Conservation (phyloP, 2,797 vertebrate species). For the Delichon dasypus region DNA sequence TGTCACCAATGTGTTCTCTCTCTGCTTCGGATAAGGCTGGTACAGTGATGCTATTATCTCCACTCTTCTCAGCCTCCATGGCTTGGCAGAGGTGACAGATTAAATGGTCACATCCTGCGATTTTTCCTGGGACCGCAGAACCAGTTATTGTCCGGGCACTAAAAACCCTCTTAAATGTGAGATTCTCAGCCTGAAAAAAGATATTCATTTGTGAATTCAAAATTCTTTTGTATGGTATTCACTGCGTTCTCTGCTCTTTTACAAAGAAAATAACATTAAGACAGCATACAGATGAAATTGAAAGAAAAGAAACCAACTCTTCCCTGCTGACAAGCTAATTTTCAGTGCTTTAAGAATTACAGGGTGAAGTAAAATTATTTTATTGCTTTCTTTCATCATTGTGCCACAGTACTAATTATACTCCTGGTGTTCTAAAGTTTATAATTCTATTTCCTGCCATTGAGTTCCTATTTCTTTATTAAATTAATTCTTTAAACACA, state of each 20-base stretch:
- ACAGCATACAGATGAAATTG: background rate
- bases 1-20: background rate
- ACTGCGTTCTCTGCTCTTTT: background rate
- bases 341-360: constrained; percentile 35
- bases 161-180: background rate
- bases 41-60: background rate
- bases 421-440: constrained; percentile 27
- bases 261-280: background rate
- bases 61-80: background rate
- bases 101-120: fast-evolving
- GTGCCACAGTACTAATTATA: constrained; percentile 32
- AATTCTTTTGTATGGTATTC: background rate
- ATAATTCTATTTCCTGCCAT: constrained; percentile 25
- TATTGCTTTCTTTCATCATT: constrained; percentile 51
- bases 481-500: constrained; percentile 30
- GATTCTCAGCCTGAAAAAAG: background rate
- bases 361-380: constrained; percentile 47
- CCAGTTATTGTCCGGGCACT: background rate
- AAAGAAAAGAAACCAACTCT: background rate
- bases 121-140: background rate
- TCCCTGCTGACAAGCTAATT: constrained; percentile 40
- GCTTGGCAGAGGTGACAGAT: background rate
- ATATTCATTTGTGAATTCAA: background rate
- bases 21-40: background rate
- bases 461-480: constrained; percentile 49